Percentiles rank a stretch among this genome's conserved stretches.
phyloP scores from a whole-genome alignment of 2,888 invertebrate genomes.

The Drosophila maculinotata region DNA sequence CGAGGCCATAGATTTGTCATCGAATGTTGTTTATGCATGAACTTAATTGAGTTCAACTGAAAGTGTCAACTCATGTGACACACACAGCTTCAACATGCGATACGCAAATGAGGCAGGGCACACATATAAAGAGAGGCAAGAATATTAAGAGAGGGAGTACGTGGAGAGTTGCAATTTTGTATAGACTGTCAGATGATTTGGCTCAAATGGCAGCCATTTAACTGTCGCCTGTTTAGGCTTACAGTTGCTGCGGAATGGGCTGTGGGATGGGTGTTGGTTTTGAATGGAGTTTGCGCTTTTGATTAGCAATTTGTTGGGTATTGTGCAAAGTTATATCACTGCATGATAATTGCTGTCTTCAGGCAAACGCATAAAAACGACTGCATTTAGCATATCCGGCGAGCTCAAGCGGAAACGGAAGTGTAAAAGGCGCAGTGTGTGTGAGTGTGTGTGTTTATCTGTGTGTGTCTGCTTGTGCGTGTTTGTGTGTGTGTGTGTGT shows the following conservation, averaged over 20 bases:
- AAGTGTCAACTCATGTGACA: conserved; percentile 80
- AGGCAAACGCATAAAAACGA: conserved; percentile 72
- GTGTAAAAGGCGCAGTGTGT: conserved; percentile 70
- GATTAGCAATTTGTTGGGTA: conserved; percentile 66
- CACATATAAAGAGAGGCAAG: not conserved
- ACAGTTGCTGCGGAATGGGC: not conserved
- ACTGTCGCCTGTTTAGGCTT: conserved; percentile 9
- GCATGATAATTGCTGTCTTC: conserved; percentile 77
- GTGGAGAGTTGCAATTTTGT: conserved; percentile 24
- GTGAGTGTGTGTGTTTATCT: not conserved
- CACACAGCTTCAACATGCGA: conserved; percentile 45
- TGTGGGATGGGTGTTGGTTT: not conserved
- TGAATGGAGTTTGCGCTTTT: conserved; percentile 41
- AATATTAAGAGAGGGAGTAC: not conserved
- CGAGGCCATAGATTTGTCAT: conserved; percentile 64
- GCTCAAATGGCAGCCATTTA: conserved; percentile 42
- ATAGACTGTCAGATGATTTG: conserved; percentile 39
- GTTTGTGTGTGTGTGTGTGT: not conserved
- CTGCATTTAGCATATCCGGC: conserved; percentile 76
- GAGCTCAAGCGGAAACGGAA: conserved; percentile 74
- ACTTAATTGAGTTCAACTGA: conserved; percentile 83
- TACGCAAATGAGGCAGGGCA: conserved; percentile 44
- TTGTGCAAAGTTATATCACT: conserved; percentile 69
- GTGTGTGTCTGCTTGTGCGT: conserved; percentile 4
- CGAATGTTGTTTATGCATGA: conserved; percentile 71